Conservation (phyloP, 2,888 invertebrate species). For the Dynastes tityus region DNA sequence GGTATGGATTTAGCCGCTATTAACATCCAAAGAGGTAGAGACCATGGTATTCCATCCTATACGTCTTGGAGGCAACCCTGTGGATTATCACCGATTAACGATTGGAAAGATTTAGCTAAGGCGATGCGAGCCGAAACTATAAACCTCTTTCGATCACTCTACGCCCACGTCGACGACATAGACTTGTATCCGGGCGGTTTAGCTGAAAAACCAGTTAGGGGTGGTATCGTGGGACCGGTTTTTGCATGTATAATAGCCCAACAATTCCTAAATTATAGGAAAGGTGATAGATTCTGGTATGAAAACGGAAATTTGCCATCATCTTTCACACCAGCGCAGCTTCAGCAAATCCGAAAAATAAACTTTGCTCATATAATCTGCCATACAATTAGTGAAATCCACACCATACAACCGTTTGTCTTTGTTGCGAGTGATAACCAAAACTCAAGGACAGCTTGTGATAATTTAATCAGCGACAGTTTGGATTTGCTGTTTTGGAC, state of each 20-base stretch:
- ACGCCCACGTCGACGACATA: conserved; percentile 83
- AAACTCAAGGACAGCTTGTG: conserved; percentile 76
- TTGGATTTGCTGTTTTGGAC: conserved; percentile 78
- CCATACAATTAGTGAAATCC: conserved; percentile 77
- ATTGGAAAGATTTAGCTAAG: conserved; percentile 81
- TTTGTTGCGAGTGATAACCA: conserved; percentile 77
- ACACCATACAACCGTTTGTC: conserved; percentile 81
- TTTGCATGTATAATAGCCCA: conserved; percentile 92
- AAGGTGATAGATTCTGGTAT: conserved; percentile 88
- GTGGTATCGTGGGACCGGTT: conserved; percentile 88
- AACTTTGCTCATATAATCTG: conserved; percentile 84
- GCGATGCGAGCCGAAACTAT: conserved; percentile 79
- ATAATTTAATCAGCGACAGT: conserved; percentile 70
- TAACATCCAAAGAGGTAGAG: conserved; percentile 89
- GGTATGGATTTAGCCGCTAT: conserved; percentile 92
- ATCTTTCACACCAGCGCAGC: conserved; percentile 83
- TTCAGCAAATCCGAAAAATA: conserved; percentile 81
- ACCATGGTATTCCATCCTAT: conserved; percentile 89
- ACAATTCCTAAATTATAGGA: conserved; percentile 85
- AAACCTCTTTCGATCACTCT: conserved; percentile 74
- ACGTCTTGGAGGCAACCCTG: conserved; percentile 87
- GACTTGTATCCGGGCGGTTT: conserved; percentile 89
- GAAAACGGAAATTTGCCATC: conserved; percentile 84
- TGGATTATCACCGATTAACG: conserved; percentile 78
- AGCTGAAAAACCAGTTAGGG: conserved; percentile 85